Conservation (phyloP, 2,113 vertebrate species). For the Sigmodon hispidus region DNA sequence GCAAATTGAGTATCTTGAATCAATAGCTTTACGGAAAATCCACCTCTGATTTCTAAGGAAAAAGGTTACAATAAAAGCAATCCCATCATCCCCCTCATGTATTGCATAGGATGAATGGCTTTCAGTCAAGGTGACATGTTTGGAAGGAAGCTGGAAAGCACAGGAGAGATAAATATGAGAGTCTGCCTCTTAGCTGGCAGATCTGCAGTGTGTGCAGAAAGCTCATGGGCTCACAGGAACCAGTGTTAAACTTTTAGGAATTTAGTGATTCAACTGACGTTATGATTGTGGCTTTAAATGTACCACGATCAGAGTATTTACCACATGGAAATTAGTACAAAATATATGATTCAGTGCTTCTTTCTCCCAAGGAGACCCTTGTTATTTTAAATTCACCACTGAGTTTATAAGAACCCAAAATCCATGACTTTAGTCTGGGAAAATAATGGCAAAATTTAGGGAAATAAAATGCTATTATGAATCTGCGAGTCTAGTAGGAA, state of each 20-base stretch:
- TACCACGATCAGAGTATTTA: background rate
- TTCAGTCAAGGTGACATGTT: background rate
- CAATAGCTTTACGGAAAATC: background rate
- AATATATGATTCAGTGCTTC: background rate
- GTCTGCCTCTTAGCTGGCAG: background rate
- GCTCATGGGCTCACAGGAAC: background rate
- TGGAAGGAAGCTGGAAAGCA: background rate
- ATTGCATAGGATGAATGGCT: background rate
- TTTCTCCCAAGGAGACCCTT: background rate
- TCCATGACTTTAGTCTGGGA: background rate
- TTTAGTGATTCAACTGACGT: background rate
- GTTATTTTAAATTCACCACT: background rate
- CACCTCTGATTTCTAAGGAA: background rate
- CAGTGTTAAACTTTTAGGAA: conserved; percentile 17
- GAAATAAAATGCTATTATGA: background rate
- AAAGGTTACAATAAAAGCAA: background rate
- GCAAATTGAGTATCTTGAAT: background rate
- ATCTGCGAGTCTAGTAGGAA: background rate
- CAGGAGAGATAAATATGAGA: background rate
- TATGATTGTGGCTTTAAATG: conserved; percentile 11
- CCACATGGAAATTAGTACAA: background rate
- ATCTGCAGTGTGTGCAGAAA: background rate
- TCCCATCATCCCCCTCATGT: background rate
- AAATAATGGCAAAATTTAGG: conserved; percentile 32
- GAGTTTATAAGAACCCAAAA: conserved; percentile 13